Base-by-base conservation (phyloP, 2,888 invertebrate species). In the Opisthograptis luteolata region DNA sequence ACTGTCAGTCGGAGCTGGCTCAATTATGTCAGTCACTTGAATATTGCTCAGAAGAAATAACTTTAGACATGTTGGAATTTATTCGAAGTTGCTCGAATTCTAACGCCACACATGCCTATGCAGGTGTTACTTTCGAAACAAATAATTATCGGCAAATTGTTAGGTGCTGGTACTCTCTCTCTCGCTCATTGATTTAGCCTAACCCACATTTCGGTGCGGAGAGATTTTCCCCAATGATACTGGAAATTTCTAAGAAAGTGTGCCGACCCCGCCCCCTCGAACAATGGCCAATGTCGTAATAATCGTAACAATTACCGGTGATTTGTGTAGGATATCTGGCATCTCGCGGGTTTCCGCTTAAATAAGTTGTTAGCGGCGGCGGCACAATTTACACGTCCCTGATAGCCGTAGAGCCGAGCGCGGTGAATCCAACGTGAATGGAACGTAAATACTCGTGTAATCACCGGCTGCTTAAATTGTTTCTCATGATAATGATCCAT, bases 201-300 rank as follows among this genome's bases (percentile, higher is more conserved):
- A 81, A 73, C 79, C 80, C 63, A 57, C 76, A 79, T 80, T 66
- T 54, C 31, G 39, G 60, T 54, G 51, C 58, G 55, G 58, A 55
- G 60, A 60, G 58, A 63, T 63, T 61, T 60, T 52, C 65, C 64
- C 69, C 59, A 55, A 47, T 31, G 52, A 54, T 59, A 48, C 44
- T 17, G 31, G 36, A 25, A 41, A 46, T 44, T 41, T 17, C 43
- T 62, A 70, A 75, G 84, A 81, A 81, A 81, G 81, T 78, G 58
- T 60, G 59, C 56, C 67, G 48, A 63, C 66, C 51, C 65, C 68
- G 66, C 70, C 70, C 70, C 69, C 64, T 63, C 19, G 47, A 76
- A 84, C 80, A 84, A 78, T 76, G 62, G 69, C 45, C 39, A 45
- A 60, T 84, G 73, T 66, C 66, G 79, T 76, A 84, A 86, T 72